Evolutionary conservation across 2,888 invertebrate genomes (phyloP).

Genomic region (Quadroppia sp.): DNA sequence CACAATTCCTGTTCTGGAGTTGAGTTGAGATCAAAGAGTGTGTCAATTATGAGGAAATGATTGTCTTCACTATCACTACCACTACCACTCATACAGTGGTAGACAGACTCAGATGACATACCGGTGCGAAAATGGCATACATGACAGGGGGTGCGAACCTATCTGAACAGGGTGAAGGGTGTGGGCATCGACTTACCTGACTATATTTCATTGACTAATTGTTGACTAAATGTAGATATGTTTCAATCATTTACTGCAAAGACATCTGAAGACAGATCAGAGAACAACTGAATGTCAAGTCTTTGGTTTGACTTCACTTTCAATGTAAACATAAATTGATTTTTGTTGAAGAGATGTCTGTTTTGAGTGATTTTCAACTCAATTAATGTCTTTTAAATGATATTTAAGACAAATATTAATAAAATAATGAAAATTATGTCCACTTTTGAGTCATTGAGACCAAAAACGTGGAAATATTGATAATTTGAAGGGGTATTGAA

Average conservation of each 20-base stretch:
- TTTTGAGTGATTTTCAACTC: background rate
- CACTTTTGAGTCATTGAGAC: background rate
- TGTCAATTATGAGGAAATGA: background rate
- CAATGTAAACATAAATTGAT: conserved; percentile 14
- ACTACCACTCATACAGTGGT: background rate
- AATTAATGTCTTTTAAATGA: background rate
- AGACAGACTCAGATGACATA: background rate
- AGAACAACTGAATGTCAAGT: conserved; percentile 15
- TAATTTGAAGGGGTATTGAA: conserved; percentile 3
- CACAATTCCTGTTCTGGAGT: background rate
- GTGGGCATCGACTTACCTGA: conserved; percentile 20
- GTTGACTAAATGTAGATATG: no score
- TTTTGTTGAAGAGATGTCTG: background rate
- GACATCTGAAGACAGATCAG: no score
- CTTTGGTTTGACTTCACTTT: conserved; percentile 10
- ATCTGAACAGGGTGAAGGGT: background rate
- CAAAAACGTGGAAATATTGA: background rate
- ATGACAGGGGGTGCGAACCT: background rate
- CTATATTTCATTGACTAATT: conserved; percentile 36
- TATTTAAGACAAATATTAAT: background rate
- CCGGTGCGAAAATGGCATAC: background rate
- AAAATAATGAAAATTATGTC: background rate
- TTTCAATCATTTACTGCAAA: no score
- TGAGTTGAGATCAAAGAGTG: background rate
- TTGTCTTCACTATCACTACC: background rate